phyloP scores from a whole-genome alignment of 2,888 invertebrate species.

The Lasioglossum leucozonium region DNA sequence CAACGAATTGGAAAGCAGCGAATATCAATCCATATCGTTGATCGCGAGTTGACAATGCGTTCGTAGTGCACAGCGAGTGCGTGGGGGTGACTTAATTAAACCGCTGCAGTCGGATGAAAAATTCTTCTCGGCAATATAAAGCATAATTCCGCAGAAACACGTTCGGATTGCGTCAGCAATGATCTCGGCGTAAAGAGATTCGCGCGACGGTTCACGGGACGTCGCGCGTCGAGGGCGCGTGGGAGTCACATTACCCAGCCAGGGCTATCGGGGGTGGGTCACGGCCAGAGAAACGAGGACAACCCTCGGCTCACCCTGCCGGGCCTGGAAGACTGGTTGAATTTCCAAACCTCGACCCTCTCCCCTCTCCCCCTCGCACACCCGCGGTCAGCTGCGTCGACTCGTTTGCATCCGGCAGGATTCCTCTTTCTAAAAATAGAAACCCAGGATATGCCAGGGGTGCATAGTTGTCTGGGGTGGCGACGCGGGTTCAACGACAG shows the following conservation, averaged over 20 bases:
- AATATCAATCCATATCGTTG: too few species aligned
- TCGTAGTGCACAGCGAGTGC: not conserved
- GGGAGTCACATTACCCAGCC: conserved; percentile 55
- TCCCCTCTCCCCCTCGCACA: too few species aligned
- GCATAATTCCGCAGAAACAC: not conserved
- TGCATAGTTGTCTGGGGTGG: not conserved
- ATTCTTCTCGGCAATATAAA: not conserved
- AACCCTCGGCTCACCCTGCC: conserved; percentile 66
- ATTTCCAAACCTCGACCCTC: conserved; percentile 30
- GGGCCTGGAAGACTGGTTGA: conserved; percentile 52
- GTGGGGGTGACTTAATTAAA: not conserved
- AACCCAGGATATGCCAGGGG: not conserved
- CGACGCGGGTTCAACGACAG: conserved; percentile 41
- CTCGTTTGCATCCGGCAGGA: conserved; percentile 27
- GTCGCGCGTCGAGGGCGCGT: conserved; percentile 26
- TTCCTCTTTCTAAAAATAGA: conserved; percentile 46
- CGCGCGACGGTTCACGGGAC: conserved; percentile 12
- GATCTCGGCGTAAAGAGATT: not conserved
- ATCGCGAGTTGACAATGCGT: too few species aligned
- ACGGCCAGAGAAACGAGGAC: conserved; percentile 83
- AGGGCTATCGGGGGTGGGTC: conserved; percentile 78
- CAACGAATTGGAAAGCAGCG: too few species aligned
- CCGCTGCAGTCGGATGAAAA: not conserved
- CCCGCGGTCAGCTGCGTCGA: conserved; percentile 37
- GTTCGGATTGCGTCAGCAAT: conserved; percentile 6